Evolutionary conservation across 2,888 invertebrate species (phyloP), one percentile per base, ranked within the genome.

Genomic region (Amphimallon solstitiale): DNA sequence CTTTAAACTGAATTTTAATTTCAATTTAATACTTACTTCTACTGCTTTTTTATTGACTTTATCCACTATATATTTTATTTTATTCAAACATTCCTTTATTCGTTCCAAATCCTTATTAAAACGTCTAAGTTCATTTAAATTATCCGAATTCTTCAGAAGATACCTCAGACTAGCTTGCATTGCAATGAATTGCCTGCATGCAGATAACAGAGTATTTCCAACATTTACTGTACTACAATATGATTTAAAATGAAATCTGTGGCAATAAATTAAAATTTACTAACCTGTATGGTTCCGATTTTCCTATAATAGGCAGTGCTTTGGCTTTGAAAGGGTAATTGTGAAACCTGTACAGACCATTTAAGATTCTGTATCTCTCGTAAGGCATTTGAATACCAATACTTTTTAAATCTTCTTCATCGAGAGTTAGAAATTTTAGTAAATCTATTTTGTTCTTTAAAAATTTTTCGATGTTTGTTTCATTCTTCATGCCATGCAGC

Each of bases 401-500:
- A 59, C 81, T 76, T 46, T 83, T 76, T 77, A 91, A 83, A 73
- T 88, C 86, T 0, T 84, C 77, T 49, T 89, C 87, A 71, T 86
- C 84, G 40, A 89, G 73, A 37, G 86, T 80, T 2, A 91, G 75
- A 73, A 91, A 89, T 1, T 83, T 82, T 63, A 84, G 82, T 15
- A 90, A 80, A 74, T 83, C 82, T 68, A 90, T 84, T 6, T 83
- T 80, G 62, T 79, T 82, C 10, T 84, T 81, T 54, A 81, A 73
- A 69, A 91, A 85, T 1, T 82, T 59, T 1, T 81, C 75, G 0
- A 81, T 80, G 29, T 88, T 80, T 35, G 80, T 79, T 70, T 87
- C 87, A 73, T 88, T 86, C 67, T 84, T 85, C 85, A 89, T 87
- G 1, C 88, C 89, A 71, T 85, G 84, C 0, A 90, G 79, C 1